Conservation (phyloP, 2,113 vertebrate species). For the Pomatorhinus ruficollis region DNA sequence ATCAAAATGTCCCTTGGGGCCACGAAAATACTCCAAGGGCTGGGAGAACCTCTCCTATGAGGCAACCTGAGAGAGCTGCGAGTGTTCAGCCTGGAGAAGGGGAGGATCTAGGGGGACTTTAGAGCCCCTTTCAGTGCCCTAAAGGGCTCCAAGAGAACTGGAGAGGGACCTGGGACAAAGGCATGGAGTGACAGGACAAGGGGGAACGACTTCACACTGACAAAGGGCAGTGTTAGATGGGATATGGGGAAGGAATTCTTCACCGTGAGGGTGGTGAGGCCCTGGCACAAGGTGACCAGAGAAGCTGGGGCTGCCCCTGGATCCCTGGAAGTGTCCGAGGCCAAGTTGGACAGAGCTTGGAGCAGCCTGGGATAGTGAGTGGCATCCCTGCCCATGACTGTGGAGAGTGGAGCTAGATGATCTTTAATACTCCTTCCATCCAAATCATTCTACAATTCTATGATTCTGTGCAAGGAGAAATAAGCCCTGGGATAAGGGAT, state of each 20-base stretch:
- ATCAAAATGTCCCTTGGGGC: not conserved
- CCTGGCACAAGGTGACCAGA: not conserved
- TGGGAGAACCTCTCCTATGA: not conserved
- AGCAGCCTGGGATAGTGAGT: not conserved
- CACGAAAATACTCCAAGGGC: not conserved
- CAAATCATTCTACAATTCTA: not conserved
- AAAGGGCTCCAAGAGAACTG: not conserved
- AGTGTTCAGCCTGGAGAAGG: not conserved
- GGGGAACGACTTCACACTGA: not conserved
- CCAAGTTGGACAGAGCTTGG: not conserved
- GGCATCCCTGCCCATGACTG: not conserved
- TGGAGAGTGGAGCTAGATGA: not conserved
- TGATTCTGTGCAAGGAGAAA: not conserved
- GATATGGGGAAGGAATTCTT: not conserved
- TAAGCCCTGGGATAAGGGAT: not conserved
- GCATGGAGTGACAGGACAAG: not conserved
- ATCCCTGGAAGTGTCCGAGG: not conserved
- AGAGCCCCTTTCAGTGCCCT: not conserved
- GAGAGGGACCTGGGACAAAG: not conserved
- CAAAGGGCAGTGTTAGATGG: not conserved
- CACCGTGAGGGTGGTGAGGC: not conserved
- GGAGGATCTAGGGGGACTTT: not conserved
- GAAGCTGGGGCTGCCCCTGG: not conserved
- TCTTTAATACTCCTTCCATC: not conserved
- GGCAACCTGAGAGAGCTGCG: not conserved